phyloP scores from a whole-genome alignment of 35 echinoderm and acorn worm species.

The Stichopus chloronotus region DNA sequence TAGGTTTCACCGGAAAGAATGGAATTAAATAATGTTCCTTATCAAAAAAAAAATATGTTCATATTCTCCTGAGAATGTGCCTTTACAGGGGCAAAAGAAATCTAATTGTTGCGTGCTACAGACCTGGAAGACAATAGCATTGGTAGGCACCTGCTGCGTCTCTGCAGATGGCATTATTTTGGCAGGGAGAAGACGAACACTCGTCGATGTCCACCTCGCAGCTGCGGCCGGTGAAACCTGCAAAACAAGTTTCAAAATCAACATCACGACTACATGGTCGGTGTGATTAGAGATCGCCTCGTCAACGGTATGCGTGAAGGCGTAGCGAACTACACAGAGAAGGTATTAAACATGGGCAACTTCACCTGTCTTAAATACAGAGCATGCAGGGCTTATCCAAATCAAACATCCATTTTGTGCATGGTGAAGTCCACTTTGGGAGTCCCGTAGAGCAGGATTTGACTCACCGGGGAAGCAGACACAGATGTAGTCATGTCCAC shows the following conservation, averaged over 20 bases:
- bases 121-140: constrained; percentile 70
- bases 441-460: neutral
- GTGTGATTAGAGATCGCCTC: neutral
- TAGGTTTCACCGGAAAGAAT: too few species aligned
- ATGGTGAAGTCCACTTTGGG: too few species aligned
- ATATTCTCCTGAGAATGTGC: too few species aligned
- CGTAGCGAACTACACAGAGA: neutral
- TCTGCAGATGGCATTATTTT: constrained; percentile 62
- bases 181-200: constrained; percentile 61
- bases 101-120: neutral
- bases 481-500: constrained; percentile 81
- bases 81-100: too few species aligned
- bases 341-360: neutral
- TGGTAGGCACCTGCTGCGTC: constrained; percentile 56
- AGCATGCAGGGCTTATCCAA: too few species aligned
- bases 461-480: constrained; percentile 66
- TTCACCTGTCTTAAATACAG: neutral
- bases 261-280: neutral
- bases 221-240: constrained; percentile 65
- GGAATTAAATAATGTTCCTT: too few species aligned
- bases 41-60: too few species aligned
- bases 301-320: neutral
- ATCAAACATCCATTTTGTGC: too few species aligned
- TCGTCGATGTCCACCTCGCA: constrained; percentile 74
- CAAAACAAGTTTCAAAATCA: neutral